phyloP scores from a whole-genome alignment of 2,888 invertebrate species.

The Synanthedon tipuliformis region DNA sequence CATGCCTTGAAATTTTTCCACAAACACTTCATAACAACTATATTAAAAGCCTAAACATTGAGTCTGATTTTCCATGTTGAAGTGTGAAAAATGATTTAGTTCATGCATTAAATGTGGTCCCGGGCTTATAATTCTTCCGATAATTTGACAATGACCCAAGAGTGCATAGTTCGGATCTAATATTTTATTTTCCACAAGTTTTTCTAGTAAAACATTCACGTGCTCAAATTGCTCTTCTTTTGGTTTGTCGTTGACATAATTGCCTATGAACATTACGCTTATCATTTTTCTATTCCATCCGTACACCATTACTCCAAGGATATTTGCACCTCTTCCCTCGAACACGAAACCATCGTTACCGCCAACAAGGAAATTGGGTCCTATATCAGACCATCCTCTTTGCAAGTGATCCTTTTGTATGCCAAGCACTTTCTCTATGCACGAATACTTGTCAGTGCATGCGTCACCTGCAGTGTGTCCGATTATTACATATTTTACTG shows the following conservation, averaged over 20 bases:
- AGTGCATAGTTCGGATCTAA: conserved; percentile 28
- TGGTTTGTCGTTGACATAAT: conserved; percentile 26
- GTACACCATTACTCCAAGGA: conserved; percentile 34
- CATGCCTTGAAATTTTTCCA: no score
- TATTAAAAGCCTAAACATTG: background rate
- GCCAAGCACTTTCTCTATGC: conserved; percentile 29
- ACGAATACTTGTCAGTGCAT: conserved; percentile 29
- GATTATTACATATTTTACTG: conserved; percentile 35
- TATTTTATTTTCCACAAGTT: conserved; percentile 25
- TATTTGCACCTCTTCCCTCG: conserved; percentile 51
- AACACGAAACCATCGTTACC: conserved; percentile 39
- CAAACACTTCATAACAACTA: no score
- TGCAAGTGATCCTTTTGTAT: conserved; percentile 37
- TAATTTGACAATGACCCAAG: conserved; percentile 41
- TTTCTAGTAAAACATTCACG: conserved; percentile 27
- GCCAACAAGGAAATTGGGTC: conserved; percentile 47
- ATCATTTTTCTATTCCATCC: conserved; percentile 35
- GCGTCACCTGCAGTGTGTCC: conserved; percentile 36
- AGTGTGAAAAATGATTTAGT: conserved; percentile 29
- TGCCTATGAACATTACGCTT: conserved; percentile 47
- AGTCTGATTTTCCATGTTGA: conserved; percentile 24
- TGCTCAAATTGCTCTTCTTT: conserved; percentile 31
- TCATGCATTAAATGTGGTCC: conserved; percentile 29
- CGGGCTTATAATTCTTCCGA: conserved; percentile 25
- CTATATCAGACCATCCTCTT: conserved; percentile 36